Base-by-base conservation (phyloP, 2,888 invertebrate genomes). In the Lasioglossum morio region DNA sequence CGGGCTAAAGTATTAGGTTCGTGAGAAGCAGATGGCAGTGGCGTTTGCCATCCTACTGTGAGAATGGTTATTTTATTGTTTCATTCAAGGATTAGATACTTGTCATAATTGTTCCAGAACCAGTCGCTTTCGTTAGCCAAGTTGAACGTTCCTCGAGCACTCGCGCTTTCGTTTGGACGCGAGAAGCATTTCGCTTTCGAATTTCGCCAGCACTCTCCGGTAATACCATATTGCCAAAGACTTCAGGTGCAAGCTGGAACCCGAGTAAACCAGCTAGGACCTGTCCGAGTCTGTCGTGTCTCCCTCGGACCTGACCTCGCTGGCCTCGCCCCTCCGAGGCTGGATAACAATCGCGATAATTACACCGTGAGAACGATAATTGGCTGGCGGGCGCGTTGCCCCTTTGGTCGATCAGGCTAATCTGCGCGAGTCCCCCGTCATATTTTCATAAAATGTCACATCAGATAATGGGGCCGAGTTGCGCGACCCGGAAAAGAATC, bases 261-360 rank as follows among this genome's bases (percentile, higher is more conserved):
- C 34, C 23, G 4, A 34, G 27, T 14, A 46, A 69, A 37, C 63
- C 23, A 53, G 27, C 19, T n/a, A 12, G 63, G 72, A 69, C 77
- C 53, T 48, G 60, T 34, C 72, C 72, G 30, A 76, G 74, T 57
- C 63, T 27, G 53, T 57, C 23, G 70, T 53, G 75, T 10, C 53
- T 75, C 77, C 83, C 40, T 73, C 53, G 27, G 27, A 73, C 46
- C 81, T 86, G 87, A 90, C 90, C 91, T 80, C 76, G 73, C 80
- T 88, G 85, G 86, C 88, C 88, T 86, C 86, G 84, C 84, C 88
- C 81, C 77, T 70, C 60, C 53, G 53, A 72, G 85, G 84, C 79
- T 82, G 90, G 94, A 93, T 94, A 94, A 94, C 92, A 91, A 94
- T 94, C 94, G 91, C 90, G 92, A 93, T 93, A 94, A 94, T 94